Percentiles rank a stretch among this genome's conserved stretches.
Evolutionary conservation across 2,888 invertebrate genomes (phyloP).

Genomic region (Lithophane leautieri): DNA sequence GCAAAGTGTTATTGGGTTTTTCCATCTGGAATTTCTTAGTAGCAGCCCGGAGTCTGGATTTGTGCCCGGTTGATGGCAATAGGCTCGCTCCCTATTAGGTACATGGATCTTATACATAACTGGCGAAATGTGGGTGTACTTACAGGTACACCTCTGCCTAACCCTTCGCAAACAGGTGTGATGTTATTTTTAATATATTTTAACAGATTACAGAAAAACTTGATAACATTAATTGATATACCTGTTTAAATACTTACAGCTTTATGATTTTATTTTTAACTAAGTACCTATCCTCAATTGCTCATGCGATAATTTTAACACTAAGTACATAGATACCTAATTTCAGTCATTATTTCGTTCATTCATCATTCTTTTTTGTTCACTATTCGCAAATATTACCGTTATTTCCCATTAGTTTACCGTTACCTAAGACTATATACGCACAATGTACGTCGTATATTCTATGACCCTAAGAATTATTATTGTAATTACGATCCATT

Average conservation of each 20-base stretch:
- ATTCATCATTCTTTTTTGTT: background rate
- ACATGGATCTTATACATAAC: too few relatives aligned
- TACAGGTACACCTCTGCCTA: too few relatives aligned
- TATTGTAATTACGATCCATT: conserved; percentile 58
- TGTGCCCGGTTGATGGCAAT: too few relatives aligned
- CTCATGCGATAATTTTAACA: background rate
- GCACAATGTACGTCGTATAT: conserved; percentile 27
- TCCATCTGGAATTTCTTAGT: too few relatives aligned
- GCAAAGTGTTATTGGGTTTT: too few relatives aligned
- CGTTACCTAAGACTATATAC: conserved; percentile 38
- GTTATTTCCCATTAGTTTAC: conserved; percentile 48
- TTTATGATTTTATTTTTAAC: background rate
- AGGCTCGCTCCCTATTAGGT: too few relatives aligned
- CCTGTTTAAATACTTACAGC: background rate
- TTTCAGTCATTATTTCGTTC: background rate
- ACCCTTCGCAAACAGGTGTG: too few relatives aligned
- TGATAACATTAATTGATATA: background rate
- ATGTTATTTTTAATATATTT: too few relatives aligned
- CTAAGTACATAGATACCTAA: background rate
- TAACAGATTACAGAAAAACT: conserved; percentile 11
- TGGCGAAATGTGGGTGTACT: too few relatives aligned
- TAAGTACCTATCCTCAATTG: background rate
- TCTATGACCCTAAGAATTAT: conserved; percentile 55
- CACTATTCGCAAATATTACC: conserved; percentile 35
- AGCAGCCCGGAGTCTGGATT: too few relatives aligned